Conservation (phyloP, 1,140 invertebrate species). For the Tigriopus japonicus region DNA sequence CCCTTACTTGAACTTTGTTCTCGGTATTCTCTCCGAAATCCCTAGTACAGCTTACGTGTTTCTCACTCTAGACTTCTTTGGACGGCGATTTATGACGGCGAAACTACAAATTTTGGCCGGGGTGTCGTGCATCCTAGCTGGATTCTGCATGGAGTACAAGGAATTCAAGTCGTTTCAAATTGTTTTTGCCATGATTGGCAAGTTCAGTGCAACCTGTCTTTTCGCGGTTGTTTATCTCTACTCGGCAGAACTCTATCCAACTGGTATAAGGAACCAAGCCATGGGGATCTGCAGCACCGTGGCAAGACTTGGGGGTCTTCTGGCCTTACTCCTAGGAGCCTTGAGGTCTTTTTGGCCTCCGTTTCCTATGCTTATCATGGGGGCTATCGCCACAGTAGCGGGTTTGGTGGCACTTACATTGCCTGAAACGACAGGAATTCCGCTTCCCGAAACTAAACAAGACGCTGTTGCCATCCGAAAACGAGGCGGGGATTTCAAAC, state of each 20-base stretch:
- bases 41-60: conserved; percentile 6
- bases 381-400: conserved; percentile 10
- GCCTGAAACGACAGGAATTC: conserved; percentile 13
- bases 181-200: conserved; percentile 5
- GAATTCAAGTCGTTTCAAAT: not conserved
- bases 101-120: conserved; percentile 4
- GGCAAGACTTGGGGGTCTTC: conserved; percentile 20
- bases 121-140: conserved; percentile 3
- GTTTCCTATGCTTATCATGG: conserved; percentile 12
- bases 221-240: conserved; percentile 16
- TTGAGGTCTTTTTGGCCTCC: conserved; percentile 14
- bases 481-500: conserved; percentile 8
- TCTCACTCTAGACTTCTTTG: conserved; percentile 1
- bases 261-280: conserved; percentile 9
- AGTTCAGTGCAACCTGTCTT: not conserved
- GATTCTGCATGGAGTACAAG: not conserved
- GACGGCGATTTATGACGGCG: not conserved
- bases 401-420: conserved; percentile 9
- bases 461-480: conserved; percentile 12
- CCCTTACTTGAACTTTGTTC: conserved; percentile 11
- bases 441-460: conserved; percentile 15
- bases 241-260: conserved; percentile 15
- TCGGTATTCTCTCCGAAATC: conserved; percentile 9
- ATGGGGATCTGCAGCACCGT: conserved; percentile 18
- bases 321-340: conserved; percentile 14